Evolutionary conservation across 2,888 invertebrate species (phyloP).

Genomic region (Marasmarcha lunaedactyla): DNA sequence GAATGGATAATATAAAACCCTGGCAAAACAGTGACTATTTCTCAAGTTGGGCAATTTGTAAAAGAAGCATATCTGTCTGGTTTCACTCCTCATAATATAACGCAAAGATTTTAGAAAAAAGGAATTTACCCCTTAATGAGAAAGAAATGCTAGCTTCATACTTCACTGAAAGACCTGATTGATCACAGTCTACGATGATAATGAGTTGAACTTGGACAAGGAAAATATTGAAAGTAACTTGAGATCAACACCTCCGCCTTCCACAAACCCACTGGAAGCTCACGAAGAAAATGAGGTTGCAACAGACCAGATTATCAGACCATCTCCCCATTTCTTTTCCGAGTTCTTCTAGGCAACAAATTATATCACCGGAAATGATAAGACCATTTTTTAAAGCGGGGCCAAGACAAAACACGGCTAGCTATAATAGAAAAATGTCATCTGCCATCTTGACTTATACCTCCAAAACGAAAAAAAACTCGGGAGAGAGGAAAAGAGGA

Average conservation of each 20-base stretch:
- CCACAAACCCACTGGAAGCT: conserved; percentile 7
- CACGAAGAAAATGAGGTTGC: neutral
- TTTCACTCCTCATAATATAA: conserved; percentile 15
- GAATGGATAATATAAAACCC: conserved; percentile 16
- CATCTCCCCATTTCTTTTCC: too few relatives aligned
- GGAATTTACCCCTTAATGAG: conserved; percentile 9
- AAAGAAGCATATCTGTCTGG: conserved; percentile 13
- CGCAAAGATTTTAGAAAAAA: conserved; percentile 8
- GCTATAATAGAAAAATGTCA: conserved; percentile 15
- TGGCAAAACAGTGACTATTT: conserved; percentile 17
- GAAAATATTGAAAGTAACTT: too few relatives aligned
- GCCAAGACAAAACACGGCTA: conserved; percentile 13
- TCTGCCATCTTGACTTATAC: conserved; percentile 14
- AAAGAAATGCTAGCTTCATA: conserved; percentile 11
- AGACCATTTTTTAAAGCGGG: conserved; percentile 14
- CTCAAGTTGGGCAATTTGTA: conserved; percentile 14
- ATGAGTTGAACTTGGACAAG: conserved; percentile 5
- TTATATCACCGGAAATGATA: conserved; percentile 3
- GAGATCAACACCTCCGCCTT: too few relatives aligned
- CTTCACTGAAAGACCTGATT: conserved; percentile 9
- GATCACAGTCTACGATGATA: conserved; percentile 4
- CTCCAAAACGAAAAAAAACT: conserved; percentile 8
- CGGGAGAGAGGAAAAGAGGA: too few relatives aligned
- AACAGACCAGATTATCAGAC: too few relatives aligned
- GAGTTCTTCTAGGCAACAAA: neutral